Evolutionary conservation across 2,888 invertebrate genomes (phyloP).

Genomic region (Nemoura dubitans): DNA sequence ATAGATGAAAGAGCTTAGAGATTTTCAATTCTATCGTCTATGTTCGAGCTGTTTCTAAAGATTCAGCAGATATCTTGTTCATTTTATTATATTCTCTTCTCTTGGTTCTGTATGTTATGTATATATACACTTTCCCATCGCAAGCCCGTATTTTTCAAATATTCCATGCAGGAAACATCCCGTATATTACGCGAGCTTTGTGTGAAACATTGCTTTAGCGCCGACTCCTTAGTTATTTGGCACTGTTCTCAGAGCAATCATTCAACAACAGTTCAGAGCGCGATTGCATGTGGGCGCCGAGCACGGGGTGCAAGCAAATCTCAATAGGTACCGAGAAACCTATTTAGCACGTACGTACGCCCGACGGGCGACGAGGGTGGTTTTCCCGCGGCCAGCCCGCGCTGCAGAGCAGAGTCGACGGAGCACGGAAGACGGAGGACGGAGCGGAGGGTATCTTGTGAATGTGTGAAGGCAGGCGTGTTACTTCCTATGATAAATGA

Average conservation of each 20-base stretch:
- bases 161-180: slow-evolving; percentile 72
- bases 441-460: neutral
- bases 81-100: slow-evolving; percentile 26
- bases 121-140: neutral
- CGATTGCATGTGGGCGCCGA: neutral
- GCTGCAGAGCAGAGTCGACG: too few relatives aligned
- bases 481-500: neutral
- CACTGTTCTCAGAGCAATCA: neutral
- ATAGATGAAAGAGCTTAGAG: slow-evolving; percentile 31
- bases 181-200: neutral
- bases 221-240: neutral
- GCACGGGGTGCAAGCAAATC: neutral
- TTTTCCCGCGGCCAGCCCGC: too few relatives aligned
- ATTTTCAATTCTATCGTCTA: slow-evolving; percentile 16
- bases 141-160: neutral
- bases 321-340: neutral
- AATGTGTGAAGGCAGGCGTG: slow-evolving; percentile 12
- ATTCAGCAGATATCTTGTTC: slow-evolving; percentile 36
- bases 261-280: neutral
- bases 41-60: slow-evolving; percentile 22
- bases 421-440: too few relatives aligned
- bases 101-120: neutral
- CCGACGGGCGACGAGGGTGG: neutral
- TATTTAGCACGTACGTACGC: neutral
- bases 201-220: neutral